Base-by-base conservation (phyloP, 2,888 invertebrate genomes). In the Toxonevra muliebris region DNA sequence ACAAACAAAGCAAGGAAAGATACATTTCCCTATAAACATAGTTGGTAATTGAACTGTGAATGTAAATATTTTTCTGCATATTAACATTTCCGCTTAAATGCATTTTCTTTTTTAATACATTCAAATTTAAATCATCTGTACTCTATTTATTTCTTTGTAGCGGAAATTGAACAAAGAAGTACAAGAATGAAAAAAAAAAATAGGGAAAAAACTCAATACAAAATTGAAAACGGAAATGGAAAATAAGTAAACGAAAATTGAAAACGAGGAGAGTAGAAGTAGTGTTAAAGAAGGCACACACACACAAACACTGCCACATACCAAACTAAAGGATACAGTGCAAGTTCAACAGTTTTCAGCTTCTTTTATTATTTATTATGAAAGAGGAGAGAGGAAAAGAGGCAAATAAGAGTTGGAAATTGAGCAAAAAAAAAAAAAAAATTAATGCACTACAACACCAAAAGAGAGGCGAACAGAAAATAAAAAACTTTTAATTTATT, bases 401-500 rank as follows among this genome's bases (percentile, higher is more conserved):
- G 30, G 7, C 30, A 7, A 30, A 30, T 30, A 61, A 48, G 41
- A 52, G 20, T 52, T 40, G 50, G 11, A 40, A 41, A 61, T 15
- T 19, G 13, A 17, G 10, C 13, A 55, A 9, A 15, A 19, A 59
- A 45, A 43, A 59, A 43, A 17, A 59, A 43, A 15, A 43, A 19
- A 19, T 17, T 19, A 43, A 20, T 43, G 59, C 59, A 59, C n/a
- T 58, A 12, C 10, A 50, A 42, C 45, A 20, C 10, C 13, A 10
- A 40, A 61, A 42, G 17, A 59, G 12, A 57, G 41, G 30, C 42
- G 43, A 42, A 40, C 48, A 50, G 50, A 48, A 58, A 58, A 65
- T 41, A 7, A 30, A 20, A 52, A 65, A 10, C 19, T 45, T 50
- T 41, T 41, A 58, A 65, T 65, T 65, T 65, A 65, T 58, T 65